These are phyloP conservation scores for Xenopus borealis DNA, from an alignment of 2,113 vertebrate genomes.

Conservation along the genomic window DNA sequence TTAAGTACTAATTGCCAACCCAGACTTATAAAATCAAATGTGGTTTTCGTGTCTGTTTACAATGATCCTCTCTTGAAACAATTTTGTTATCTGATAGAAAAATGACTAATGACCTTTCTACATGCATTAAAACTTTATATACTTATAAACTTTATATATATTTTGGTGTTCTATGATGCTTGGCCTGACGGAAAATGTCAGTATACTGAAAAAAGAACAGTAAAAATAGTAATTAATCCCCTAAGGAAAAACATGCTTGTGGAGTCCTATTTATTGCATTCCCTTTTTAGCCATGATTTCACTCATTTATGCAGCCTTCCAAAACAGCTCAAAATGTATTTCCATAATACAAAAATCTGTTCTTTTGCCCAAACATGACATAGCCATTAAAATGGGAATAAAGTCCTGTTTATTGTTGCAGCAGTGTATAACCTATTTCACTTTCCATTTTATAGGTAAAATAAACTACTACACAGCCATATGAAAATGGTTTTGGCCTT, in stretches of 20 bases:
- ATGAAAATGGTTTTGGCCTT: conserved; percentile 37
- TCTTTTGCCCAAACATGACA: conserved; percentile 20
- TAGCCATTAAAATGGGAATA: background rate
- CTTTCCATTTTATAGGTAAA: conserved; percentile 39
- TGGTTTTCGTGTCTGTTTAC: conserved; percentile 23
- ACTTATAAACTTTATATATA: no score
- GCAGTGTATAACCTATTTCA: conserved; percentile 38
- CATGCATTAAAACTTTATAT: background rate
- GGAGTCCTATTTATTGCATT: conserved; percentile 10
- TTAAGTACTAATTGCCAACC: conserved; percentile 34
- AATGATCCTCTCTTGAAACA: conserved; percentile 17
- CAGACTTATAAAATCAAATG: conserved; percentile 36
- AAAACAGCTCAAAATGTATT: conserved; percentile 32
- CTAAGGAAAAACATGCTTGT: background rate
- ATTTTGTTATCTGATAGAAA: background rate
- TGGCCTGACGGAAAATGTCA: background rate
- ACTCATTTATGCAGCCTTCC: conserved; percentile 5
- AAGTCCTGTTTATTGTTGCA: conserved; percentile 37
- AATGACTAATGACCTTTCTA: conserved; percentile 1
- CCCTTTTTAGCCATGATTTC: background rate
- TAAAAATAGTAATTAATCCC: background rate
- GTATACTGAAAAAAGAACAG: background rate
- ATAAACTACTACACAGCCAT: conserved; percentile 34
- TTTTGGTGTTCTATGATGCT: no score
- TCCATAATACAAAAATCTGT: conserved; percentile 16